Evolutionary conservation across 2,888 invertebrate genomes (phyloP), one percentile per base, ranked within the genome.

Genomic region (Apodemia zela): DNA sequence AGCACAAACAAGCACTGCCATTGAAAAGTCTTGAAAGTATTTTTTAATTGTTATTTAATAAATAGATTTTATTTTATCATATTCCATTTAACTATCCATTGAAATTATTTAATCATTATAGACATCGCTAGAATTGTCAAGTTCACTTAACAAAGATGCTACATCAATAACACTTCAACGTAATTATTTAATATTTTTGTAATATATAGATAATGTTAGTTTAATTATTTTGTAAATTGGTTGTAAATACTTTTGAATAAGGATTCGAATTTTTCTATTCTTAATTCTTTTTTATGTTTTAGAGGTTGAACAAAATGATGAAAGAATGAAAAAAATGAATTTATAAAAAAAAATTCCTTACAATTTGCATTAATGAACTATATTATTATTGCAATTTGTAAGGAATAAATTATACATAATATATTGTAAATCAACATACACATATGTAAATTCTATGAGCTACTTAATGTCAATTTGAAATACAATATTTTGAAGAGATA

Each of bases 161-260:
- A 54, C 38, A 57, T 51, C 51, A 51, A 51, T 47, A 47, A 51
- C 51, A 11, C 51, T 51, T 51, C 51, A 21, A 54, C 25, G 25
- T 54, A 54, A 13, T 54, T 25, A 54, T 54, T 59, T 67, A 65
- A 29, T 64, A 64, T 68, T 69, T 69, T 69, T 78, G 70, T 79
- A 75, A 72, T 66, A 68, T 75, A 75, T 72, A 73, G 66, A 64
- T 72, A 67, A 66, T 68, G 68, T 42, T 74, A 76, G 68, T 42
- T 42, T 42, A 42, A 42, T 42, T 75, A 75, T 79, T 71, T 73
- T 89, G 87, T 90, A 88, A 81, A 90, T 88, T 89, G 88, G 85
- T 88, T 90, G 90, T 90, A 90, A 77, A 90, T 89, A 89, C 81
- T 84, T 80, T 82, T 79, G 76, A 71, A 80, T 76, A 72, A 74